Conservation (phyloP, 2,113 vertebrate species). For the Anser cygnoides region DNA sequence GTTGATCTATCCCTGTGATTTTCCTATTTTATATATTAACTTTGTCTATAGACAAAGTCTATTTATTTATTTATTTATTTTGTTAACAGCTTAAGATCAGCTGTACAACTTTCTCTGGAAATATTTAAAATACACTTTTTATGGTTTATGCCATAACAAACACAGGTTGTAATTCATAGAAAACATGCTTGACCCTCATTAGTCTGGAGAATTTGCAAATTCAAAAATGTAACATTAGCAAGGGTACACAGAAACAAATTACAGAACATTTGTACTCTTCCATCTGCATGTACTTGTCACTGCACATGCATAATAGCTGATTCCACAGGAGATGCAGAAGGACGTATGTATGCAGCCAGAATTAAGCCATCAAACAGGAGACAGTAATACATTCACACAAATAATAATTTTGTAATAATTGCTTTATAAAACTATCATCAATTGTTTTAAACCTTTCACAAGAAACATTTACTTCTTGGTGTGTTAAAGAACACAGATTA, state of each 20-base stretch:
- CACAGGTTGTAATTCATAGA: neutral
- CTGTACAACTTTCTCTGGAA: neutral
- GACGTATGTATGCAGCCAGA: neutral
- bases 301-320: neutral
- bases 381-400: neutral
- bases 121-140: neutral
- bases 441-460: neutral
- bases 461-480: neutral
- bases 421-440: neutral
- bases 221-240: neutral
- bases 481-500: neutral
- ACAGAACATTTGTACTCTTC: neutral
- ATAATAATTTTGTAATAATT: conserved; percentile 1
- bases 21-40: neutral
- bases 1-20: neutral
- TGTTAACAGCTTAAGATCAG: neutral
- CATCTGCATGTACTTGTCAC: neutral
- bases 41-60: neutral
- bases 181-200: neutral
- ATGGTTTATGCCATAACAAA: neutral
- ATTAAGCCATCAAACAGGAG: neutral
- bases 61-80: neutral
- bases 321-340: neutral
- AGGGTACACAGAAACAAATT: neutral
- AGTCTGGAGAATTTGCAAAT: neutral